Conservation (phyloP, 2,888 invertebrate species). For the Lithophane semibrunnea region DNA sequence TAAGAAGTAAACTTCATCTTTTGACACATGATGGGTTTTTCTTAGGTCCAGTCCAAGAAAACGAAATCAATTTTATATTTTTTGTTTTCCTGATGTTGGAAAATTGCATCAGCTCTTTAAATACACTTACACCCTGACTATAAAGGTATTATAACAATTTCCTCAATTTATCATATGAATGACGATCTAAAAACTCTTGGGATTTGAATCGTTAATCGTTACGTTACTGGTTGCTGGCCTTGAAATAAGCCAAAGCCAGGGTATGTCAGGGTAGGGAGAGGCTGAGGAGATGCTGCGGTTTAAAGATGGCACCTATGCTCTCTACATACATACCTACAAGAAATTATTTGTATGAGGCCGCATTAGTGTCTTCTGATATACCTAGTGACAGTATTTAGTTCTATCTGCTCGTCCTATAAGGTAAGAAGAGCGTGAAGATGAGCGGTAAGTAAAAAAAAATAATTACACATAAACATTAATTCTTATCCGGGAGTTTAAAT, state of each 20-base stretch:
- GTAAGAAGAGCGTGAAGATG: conserved; percentile 49
- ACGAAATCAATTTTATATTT: not conserved
- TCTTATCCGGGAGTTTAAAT: conserved; percentile 54
- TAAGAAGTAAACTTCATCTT: conserved; percentile 32
- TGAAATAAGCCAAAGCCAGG: not conserved
- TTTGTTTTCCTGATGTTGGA: conserved; percentile 10
- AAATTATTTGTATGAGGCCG: not conserved
- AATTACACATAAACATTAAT: conserved; percentile 60
- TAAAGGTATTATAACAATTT: not conserved
- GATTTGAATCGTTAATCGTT: not conserved
- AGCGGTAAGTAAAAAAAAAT: conserved; percentile 50
- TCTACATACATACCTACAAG: not conserved
- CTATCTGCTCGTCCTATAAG: conserved; percentile 37
- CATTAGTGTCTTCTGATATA: not conserved
- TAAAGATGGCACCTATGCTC: not conserved
- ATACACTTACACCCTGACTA: not conserved
- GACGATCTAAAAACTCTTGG: not conserved
- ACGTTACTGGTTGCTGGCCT: not conserved
- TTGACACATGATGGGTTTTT: conserved; percentile 32
- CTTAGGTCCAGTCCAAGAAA: not conserved
- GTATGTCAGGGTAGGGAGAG: not conserved
- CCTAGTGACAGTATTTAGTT: conserved; percentile 11
- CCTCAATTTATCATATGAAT: not conserved
- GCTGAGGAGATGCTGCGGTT: not conserved
- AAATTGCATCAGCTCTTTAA: not conserved